These are phyloP conservation scores for Ochlodes sylvanus DNA, from an alignment of 2,888 invertebrate genomes.

Conservation along the genomic window DNA sequence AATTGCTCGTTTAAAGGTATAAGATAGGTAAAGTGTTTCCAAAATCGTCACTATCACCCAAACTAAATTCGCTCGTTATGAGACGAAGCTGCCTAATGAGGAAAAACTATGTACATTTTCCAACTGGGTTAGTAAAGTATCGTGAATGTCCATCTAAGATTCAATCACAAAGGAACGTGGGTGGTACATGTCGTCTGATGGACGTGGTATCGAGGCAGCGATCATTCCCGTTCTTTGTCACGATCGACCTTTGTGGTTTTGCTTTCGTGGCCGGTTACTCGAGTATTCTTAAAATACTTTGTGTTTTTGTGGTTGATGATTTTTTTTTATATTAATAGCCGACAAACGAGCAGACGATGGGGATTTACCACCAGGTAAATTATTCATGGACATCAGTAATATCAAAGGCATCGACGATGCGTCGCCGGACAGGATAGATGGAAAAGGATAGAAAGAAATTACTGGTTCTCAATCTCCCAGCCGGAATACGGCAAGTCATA, in stretches of 20 bases:
- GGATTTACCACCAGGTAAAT: no score
- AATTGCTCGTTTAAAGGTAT: no score
- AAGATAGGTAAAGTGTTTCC: no score
- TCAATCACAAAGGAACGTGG: slow-evolving; percentile 7
- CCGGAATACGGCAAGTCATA: no score
- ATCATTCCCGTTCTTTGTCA: slow-evolving; percentile 46
- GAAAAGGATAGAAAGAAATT: no score
- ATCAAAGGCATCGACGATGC: no score
- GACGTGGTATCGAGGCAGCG: slow-evolving; percentile 7
- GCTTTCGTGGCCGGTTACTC: slow-evolving; percentile 20
- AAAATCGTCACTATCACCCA: no score
- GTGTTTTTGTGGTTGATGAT: background rate
- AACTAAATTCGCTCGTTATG: background rate
- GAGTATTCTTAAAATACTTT: background rate
- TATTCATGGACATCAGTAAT: no score
- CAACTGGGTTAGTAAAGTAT: slow-evolving; percentile 1
- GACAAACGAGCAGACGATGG: no score
- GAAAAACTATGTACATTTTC: slow-evolving; percentile 13
- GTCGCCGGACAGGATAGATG: no score
- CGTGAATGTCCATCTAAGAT: slow-evolving; percentile 21
- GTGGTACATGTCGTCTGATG: slow-evolving; percentile 14
- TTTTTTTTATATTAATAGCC: background rate
- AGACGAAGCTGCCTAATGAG: background rate
- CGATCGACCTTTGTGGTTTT: slow-evolving; percentile 54
- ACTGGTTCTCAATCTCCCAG: no score